Conservation (phyloP, 1,140 invertebrate genomes). For the Agrilus planipennis region DNA sequence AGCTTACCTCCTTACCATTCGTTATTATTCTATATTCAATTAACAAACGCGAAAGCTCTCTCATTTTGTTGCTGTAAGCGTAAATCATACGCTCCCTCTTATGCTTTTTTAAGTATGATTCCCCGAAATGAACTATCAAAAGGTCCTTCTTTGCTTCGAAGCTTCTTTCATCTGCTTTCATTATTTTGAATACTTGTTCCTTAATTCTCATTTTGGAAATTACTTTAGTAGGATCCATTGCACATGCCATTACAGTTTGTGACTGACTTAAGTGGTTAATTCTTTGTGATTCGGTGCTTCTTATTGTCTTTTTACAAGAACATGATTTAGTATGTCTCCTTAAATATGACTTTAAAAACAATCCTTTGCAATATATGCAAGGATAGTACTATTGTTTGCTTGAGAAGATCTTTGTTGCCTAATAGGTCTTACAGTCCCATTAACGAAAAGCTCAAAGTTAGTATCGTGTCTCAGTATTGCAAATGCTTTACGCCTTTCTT, state of each 20-base stretch:
- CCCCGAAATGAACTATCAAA: slow-evolving; percentile 5
- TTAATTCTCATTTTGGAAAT: slow-evolving; percentile 8
- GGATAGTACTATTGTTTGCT: slow-evolving; percentile 10
- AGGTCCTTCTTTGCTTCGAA: slow-evolving; percentile 8
- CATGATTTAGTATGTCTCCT: slow-evolving; percentile 10
- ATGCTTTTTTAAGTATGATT: slow-evolving; percentile 6
- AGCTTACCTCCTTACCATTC: background rate
- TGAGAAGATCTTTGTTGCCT: background rate
- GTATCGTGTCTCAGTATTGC: slow-evolving; percentile 5
- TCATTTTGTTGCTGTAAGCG: slow-evolving; percentile 7
- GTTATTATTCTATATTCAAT: slow-evolving; percentile 4
- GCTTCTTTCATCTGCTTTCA: slow-evolving; percentile 4
- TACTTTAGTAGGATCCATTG: slow-evolving; percentile 5
- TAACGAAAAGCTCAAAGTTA: slow-evolving; percentile 11
- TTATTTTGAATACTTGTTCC: slow-evolving; percentile 6
- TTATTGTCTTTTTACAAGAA: no score
- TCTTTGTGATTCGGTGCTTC: no score
- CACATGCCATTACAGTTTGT: slow-evolving; percentile 6
- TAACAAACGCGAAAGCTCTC: slow-evolving; percentile 7
- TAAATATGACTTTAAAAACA: slow-evolving; percentile 10
- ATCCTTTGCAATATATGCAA: slow-evolving; percentile 11
- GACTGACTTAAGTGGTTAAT: slow-evolving; percentile 5
- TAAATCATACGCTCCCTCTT: slow-evolving; percentile 5
- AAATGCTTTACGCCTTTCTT: slow-evolving; percentile 8
- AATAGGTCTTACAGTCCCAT: slow-evolving; percentile 4